Evolutionary conservation across 2,113 vertebrate species (phyloP).

Genomic region (Antechinus flavipes): DNA sequence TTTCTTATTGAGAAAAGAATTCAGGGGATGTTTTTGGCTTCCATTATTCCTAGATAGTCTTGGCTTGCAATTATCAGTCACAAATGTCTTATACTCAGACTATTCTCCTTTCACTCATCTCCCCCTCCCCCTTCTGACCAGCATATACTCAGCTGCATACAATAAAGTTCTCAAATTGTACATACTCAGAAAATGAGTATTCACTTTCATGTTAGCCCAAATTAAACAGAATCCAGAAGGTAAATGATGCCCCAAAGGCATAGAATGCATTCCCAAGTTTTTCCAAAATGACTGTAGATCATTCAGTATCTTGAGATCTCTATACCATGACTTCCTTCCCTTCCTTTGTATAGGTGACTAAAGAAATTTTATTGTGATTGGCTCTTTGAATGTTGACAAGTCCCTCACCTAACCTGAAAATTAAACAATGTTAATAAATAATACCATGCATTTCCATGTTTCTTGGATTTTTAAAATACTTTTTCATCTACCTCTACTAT

Average conservation of each 20-base stretch:
- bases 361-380: not conserved
- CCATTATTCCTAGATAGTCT: not conserved
- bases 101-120: not conserved
- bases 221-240: not conserved
- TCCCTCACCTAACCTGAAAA: not conserved
- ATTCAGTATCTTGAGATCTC: not conserved
- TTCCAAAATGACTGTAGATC: not conserved
- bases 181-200: not conserved
- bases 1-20: constrained; percentile 15
- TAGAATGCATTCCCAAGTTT: not conserved
- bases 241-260: not conserved
- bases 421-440: not conserved
- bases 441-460: not conserved
- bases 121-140: not conserved
- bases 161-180: not conserved
- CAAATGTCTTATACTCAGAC: not conserved
- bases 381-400: not conserved
- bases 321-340: not conserved
- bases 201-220: constrained; percentile 1
- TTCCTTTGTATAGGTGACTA: not conserved
- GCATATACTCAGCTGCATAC: not conserved
- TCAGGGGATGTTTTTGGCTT: not conserved
- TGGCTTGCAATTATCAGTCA: not conserved
- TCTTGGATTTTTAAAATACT: not conserved
- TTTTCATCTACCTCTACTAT: not conserved